Percentiles rank a stretch among this genome's conserved stretches.
phyloP scores from a whole-genome alignment of 2,113 vertebrate genomes.

The Petromus typicus region DNA sequence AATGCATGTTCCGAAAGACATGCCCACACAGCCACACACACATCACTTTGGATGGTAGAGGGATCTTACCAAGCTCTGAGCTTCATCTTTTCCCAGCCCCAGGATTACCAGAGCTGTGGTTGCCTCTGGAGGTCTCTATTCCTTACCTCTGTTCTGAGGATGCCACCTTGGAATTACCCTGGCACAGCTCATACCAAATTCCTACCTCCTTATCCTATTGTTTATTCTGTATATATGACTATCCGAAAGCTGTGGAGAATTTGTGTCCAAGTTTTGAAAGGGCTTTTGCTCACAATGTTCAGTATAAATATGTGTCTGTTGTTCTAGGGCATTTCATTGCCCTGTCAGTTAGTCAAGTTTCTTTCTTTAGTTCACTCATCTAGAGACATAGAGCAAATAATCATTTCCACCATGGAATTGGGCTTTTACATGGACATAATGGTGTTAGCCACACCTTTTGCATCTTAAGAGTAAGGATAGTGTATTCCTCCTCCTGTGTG shows the following conservation, averaged over 20 bases:
- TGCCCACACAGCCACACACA: neutral
- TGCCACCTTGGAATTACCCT: neutral
- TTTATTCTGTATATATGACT: neutral
- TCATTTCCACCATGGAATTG: neutral
- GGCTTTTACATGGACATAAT: neutral
- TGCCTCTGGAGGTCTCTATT: neutral
- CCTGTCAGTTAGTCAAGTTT: neutral
- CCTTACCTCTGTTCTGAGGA: neutral
- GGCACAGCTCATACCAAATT: neutral
- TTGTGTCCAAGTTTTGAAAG: neutral
- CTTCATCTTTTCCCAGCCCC: neutral
- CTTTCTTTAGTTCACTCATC: neutral
- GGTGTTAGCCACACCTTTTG: neutral
- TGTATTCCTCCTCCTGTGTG: neutral
- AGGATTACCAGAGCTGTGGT: neutral
- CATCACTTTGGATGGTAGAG: neutral
- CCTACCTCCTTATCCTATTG: neutral
- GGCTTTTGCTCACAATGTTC: neutral
- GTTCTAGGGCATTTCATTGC: neutral
- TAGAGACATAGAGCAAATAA: neutral
- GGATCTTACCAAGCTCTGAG: neutral
- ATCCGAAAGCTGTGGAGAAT: neutral
- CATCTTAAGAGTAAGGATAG: neutral
- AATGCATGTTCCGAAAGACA: neutral
- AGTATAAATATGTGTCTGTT: constrained; percentile 1